Base-by-base conservation (phyloP, 2,113 vertebrate species). In the Malurus cyaneus region DNA sequence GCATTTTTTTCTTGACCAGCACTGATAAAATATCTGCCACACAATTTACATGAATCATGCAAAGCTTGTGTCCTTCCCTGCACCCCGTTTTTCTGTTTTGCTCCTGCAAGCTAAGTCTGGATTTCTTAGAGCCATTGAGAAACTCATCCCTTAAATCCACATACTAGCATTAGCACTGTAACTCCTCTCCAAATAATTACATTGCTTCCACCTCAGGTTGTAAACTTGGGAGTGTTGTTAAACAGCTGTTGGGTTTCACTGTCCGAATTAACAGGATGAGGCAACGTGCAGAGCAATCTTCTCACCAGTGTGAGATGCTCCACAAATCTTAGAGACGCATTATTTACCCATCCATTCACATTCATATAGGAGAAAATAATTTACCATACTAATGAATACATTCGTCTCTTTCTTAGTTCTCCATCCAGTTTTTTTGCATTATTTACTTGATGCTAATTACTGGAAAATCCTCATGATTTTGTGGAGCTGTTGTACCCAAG, bases 381-480 rank as follows among this genome's bases (percentile, higher is more conserved):
- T 73, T 73, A 86, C 21, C 24, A 19, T 24, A 49, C 2, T 36
- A 77, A 62, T 32, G 29, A 89, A 77, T 28, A 69, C 8, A 70
- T 70, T 39, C 54, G 5, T 50, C 32, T 87, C 24, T 26, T 70
- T 54, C 88, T 83, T 4, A 56, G 11, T 61, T 89, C 34, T 89
- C 34, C 24, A 44, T 44, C 7, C 71, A 86, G 70, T 14, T 80
- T 83, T 80, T 89, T 36, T 39, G 19, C 73, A 52, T 76, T 92
- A 86, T 80, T 92, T 92, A 82, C 41, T 80, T 39, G 50, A 54
- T 76, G 69, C 60, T 79, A 95, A 85, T 93, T 86, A 74, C 47
- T 49, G 41, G 67, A 80, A 88, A 94, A 54, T 24, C 20, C 32
- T 78, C 52, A 20, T 2, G 1, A 12, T 76, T 73, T 65, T 74